Base-by-base conservation (phyloP, 2,113 vertebrate species). In the Centropristis striata region DNA sequence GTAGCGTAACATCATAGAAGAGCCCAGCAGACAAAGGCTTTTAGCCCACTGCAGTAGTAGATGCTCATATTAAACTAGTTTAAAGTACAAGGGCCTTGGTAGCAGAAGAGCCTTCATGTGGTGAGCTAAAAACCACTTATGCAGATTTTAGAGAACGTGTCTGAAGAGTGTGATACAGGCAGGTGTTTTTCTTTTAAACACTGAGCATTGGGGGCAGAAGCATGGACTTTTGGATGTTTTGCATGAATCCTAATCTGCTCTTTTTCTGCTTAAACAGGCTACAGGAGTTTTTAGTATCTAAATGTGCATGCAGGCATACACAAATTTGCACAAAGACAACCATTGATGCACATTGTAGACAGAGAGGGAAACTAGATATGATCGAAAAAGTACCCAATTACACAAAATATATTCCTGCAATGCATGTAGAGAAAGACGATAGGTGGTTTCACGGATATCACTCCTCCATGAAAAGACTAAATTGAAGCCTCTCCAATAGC, bases 11-110 rank as follows among this genome's bases (percentile, higher is more conserved):
- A 4, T 51, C 70, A 75, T 14, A 46, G 44, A 72, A 27, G 54
- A 68, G 28, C n/a, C 25, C 8, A 51, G 53, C 55, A 66, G 61
- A 85, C 66, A 70, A 76, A 76, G 50, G 86, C 83, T 85, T 88
- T 86, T 60, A 84, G 65, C 47, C 57, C 75, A 46, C 50, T 49
- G 27, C 36, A 57, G 55, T 13, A 25, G 58, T 65, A 53, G 61
- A 71, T 72, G 11, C 55, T 69, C 72, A 73, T 67, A 87, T 79
- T 87, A 57, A 85, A 74, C 36, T 77, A 79, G 76, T 79, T 83
- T 39, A 79, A 51, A 73, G 6, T 57, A 71, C 50, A 41, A 75
- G 60, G 46, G 61, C 66, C 80, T 57, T 14, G 39, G 49, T 50
- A 36, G 15, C 28, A 20, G 41, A 57, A 75, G 54, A 78, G 71